Evolutionary conservation across 2,888 invertebrate species (phyloP).

Genomic region (Melanostoma scalare): DNA sequence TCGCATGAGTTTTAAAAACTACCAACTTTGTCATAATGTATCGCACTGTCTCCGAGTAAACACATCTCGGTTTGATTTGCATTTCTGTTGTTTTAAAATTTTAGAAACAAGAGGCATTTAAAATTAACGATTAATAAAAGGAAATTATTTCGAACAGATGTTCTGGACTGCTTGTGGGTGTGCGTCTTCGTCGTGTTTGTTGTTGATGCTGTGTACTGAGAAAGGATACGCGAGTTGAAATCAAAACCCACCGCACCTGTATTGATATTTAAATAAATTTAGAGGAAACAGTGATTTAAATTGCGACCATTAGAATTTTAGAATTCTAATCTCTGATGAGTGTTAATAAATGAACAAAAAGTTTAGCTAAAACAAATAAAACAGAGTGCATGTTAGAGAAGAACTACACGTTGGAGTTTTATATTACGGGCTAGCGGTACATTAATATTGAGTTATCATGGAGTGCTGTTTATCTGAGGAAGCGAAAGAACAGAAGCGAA

Average conservation of each 20-base stretch:
- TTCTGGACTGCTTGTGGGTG: conserved; percentile 50
- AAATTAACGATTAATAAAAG: neutral
- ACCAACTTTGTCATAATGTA: conserved; percentile 72
- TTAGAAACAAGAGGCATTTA: no score
- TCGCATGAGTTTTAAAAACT: conserved; percentile 55
- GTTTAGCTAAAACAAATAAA: conserved; percentile 30
- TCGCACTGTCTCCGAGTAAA: conserved; percentile 64
- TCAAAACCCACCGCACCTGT: conserved; percentile 34
- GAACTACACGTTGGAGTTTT: conserved; percentile 62
- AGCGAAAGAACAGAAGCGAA: conserved; percentile 99
- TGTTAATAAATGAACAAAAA: conserved; percentile 17
- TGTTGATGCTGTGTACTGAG: conserved; percentile 56
- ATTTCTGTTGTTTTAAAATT: conserved; percentile 2
- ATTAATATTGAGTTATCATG: conserved; percentile 85
- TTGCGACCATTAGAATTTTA: conserved; percentile 4
- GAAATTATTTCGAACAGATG: conserved; percentile 43
- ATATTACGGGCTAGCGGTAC: conserved; percentile 71
- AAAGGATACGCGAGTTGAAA: conserved; percentile 48
- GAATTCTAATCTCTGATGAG: neutral
- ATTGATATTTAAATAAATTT: conserved; percentile 10
- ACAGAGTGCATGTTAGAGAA: conserved; percentile 71
- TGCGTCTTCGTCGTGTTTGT: conserved; percentile 51
- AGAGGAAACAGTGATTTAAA: neutral
- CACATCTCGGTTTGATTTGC: conserved; percentile 57
- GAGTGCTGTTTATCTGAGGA: conserved; percentile 99